Conservation (phyloP, 1,140 invertebrate genomes). For the Diachasmimorpha longicaudata region DNA sequence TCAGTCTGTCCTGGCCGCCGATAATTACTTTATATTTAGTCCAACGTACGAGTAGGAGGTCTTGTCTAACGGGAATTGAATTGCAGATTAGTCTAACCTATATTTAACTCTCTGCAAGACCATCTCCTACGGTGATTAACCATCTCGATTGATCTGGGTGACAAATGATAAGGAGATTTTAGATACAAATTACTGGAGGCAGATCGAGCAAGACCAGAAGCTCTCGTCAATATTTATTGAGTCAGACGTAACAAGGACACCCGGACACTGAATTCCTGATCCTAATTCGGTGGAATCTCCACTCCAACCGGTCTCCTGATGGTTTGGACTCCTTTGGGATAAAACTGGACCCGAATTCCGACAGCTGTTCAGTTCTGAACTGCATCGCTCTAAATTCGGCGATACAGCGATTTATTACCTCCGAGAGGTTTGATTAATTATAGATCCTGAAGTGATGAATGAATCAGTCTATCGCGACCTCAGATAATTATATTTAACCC, state of each 20-base stretch:
- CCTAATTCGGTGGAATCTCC: too few species aligned
- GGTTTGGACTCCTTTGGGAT: too few species aligned
- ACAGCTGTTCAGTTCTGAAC: too few species aligned
- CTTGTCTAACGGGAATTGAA: conserved; percentile 3
- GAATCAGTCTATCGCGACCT: background rate
- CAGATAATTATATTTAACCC: conserved; percentile 12
- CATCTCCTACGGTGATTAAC: conserved; percentile 11
- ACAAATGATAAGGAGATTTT: background rate
- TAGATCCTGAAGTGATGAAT: background rate
- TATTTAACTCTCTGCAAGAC: conserved; percentile 15
- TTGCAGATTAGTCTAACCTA: background rate
- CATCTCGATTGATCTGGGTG: background rate
- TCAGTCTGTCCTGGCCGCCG: background rate
- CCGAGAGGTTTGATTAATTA: background rate
- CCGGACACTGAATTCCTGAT: too few species aligned
- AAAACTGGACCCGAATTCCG: too few species aligned
- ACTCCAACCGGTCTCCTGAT: too few species aligned
- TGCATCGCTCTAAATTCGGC: too few species aligned
- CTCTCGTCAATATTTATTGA: background rate
- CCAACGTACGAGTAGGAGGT: background rate
- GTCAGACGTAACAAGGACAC: too few species aligned
- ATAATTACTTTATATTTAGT: conserved; percentile 6
- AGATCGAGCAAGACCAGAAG: conserved; percentile 18
- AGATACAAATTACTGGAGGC: background rate
- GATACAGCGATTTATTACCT: background rate